Evolutionary conservation across 2,113 vertebrate genomes (phyloP).

Genomic region (Vulpes vulpes): DNA sequence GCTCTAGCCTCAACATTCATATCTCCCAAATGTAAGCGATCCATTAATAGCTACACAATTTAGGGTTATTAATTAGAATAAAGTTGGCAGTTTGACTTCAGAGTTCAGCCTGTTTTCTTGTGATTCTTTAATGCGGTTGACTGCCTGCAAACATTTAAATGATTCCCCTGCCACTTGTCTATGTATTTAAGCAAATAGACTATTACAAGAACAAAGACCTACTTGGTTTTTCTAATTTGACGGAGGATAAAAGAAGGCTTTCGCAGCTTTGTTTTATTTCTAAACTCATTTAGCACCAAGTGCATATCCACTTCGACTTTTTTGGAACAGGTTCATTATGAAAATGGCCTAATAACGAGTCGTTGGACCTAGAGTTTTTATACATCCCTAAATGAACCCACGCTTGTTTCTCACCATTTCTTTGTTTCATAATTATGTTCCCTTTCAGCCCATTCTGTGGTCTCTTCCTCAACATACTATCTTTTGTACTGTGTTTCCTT

Average conservation of each 20-base stretch:
- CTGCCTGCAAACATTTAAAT: slow-evolving; percentile 63
- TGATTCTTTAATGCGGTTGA: slow-evolving; percentile 71
- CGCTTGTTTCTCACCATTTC: slow-evolving; percentile 63
- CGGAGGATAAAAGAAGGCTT: slow-evolving; percentile 71
- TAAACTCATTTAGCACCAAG: slow-evolving; percentile 78
- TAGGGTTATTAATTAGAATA: slow-evolving; percentile 78
- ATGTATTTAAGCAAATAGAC: slow-evolving; percentile 78
- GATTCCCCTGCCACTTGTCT: slow-evolving; percentile 69
- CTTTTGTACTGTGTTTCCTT: slow-evolving; percentile 62
- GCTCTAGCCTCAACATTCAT: slow-evolving; percentile 14
- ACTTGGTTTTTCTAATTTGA: slow-evolving; percentile 76
- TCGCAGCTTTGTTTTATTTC: slow-evolving; percentile 71
- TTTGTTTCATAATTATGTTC: slow-evolving; percentile 73
- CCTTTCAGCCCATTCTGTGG: slow-evolving; percentile 57
- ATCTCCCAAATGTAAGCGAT: slow-evolving; percentile 48
- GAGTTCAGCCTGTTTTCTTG: slow-evolving; percentile 63
- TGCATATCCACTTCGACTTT: slow-evolving; percentile 59
- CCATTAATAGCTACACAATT: slow-evolving; percentile 61
- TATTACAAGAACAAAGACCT: slow-evolving; percentile 78
- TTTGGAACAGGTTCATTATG: slow-evolving; percentile 71
- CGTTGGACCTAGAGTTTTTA: slow-evolving; percentile 67
- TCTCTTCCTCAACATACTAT: slow-evolving; percentile 41
- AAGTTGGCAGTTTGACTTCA: slow-evolving; percentile 68
- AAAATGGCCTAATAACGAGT: slow-evolving; percentile 76
- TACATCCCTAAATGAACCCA: slow-evolving; percentile 63